Evolutionary conservation across 2,888 invertebrate species (phyloP), one percentile per base, ranked within the genome.

Genomic region (Thelaira solivaga): DNA sequence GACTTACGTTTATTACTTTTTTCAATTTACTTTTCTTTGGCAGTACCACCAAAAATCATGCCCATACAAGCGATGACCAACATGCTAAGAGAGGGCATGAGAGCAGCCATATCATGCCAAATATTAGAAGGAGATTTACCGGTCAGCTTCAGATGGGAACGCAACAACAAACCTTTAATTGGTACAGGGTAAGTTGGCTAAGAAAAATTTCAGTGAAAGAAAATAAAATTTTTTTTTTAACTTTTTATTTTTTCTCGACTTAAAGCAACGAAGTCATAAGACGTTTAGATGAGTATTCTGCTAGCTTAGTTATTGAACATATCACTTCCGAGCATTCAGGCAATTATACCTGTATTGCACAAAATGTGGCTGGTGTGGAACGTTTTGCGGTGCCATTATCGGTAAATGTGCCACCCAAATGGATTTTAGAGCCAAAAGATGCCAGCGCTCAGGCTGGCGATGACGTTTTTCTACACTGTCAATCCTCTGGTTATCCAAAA

Each of bases 51-150:
- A 55, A 95, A 94, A 91, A 95, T 95, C 84, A 91, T 95, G 89
- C 95, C 95, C 39, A 95, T 95, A 85, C 94, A 93, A 85, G 93
- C 95, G 41, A 92, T 95, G 91, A 95, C 94, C 76, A 93, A 94
- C 87, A 91, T 95, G 87, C 90, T 95, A 79, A 90, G 94, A 43
- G 95, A 96, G 90, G 95, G 95, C 71, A 94, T 96, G 93, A 91
- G 96, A 82, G 96, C 96, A 31, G 96, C 96, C 76, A 96, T 97
- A 86, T 94, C 96, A 82, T 97, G 96, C 88, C 95, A 96, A 90
- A 95, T 96, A 87, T 92, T 96, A 87, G 96, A 96, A 90, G 97
- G 97, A 20, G 97, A 97, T 90, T 92, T 96, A 83, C 97, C 97
- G 53, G 94, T 97, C 83, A 94, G 94, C 82, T 96, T 97, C 90